Base-by-base conservation (phyloP, 2,888 invertebrate species). In the Tetragonisca angustula region DNA sequence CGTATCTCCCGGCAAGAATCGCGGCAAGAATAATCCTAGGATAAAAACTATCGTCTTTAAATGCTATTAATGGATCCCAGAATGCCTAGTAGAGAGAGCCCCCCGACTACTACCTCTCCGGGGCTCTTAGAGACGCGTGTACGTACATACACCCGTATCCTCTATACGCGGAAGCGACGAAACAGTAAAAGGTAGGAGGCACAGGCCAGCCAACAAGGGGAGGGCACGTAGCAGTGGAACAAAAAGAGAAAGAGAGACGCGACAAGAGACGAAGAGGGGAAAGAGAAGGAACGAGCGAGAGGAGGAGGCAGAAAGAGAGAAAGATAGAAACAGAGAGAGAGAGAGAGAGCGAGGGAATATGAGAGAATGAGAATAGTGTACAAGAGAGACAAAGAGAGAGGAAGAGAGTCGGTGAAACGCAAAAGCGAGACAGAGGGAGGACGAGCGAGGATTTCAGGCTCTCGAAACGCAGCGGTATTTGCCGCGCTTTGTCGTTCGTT, bases 401-500 rank as follows among this genome's bases (percentile, higher is more conserved):
- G 13, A 36, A 21, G 56, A 50, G 19, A 36, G 36, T 36, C 36
- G 36, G 9, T 36, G 36, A 36, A 36, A 36, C 36, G 36, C 36
- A 36, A 36, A 36, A n/a, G 13, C 13, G 67, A 64, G 65, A 68
- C 54, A 80, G 32, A 64, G 64, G 19, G 83, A 85, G 76, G 80
- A 87, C 83, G 89, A 86, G 79, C 84, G 87, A 87, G 88, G 87
- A 87, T 84, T 87, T 85, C 84, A 83, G 86, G 78, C 86, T 89
- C 89, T 87, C 89, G 88, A 89, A 89, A 87, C 87, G 87, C 91
- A 87, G 89, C 88, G 89, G 90, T 90, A 89, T 89, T 91, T 90
- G 89, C 90, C 89, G 91, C 90, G 89, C 89, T 91, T 91, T 89
- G 90, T 92, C 91, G 89, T 90, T 92, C 91, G 90, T 92, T 92